Evolutionary conservation across 1,140 invertebrate genomes (phyloP), one percentile per base, ranked within the genome.

Genomic region (Lasaia peninsularis): DNA sequence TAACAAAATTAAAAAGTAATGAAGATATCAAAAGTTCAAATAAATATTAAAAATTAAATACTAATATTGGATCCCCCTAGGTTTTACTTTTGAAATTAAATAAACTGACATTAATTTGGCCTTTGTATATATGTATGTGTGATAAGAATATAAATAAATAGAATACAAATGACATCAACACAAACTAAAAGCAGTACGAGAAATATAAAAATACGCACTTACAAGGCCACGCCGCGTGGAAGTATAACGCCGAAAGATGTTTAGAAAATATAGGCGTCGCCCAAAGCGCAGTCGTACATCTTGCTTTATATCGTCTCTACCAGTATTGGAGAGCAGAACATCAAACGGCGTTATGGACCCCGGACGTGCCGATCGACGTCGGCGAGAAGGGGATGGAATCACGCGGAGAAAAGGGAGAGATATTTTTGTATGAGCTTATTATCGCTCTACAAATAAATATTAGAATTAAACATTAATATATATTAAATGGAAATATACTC

Each of bases 311-410:
- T 92, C 92, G 92, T 75, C 90, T 90, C 91, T 85, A 91, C 92
- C 92, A 92, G 93, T 92, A 94, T 94, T 94, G 93, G 93, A 93
- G 93, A 93, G 93, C 92, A 93, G 93, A 93, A 91, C 93, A 94
- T 94, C 93, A 94, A 94, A 93, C 92, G 91, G 89, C 90, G 80
- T 86, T 86, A 86, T 83, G 76, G 77, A 77, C 80, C 74, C 92
- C 92, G 91, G 93, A 93, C 91, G 91, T 89, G 87, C 81, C 71
- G 78, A 60, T 69, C 69, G 79, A 73, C 74, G 75, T 78, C 88
- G 81, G 87, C 84, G 85, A 83, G 91, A 91, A 71, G 82, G 84
- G 88, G 87, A 86, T 62, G 69, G 72, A 73, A 58, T 53, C 72
- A 79, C 59, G 69, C 62, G 71, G 62, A 61, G 65, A 75, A 81